Base-by-base conservation (phyloP, 1,140 invertebrate species). In the Bicyclus anynana region DNA sequence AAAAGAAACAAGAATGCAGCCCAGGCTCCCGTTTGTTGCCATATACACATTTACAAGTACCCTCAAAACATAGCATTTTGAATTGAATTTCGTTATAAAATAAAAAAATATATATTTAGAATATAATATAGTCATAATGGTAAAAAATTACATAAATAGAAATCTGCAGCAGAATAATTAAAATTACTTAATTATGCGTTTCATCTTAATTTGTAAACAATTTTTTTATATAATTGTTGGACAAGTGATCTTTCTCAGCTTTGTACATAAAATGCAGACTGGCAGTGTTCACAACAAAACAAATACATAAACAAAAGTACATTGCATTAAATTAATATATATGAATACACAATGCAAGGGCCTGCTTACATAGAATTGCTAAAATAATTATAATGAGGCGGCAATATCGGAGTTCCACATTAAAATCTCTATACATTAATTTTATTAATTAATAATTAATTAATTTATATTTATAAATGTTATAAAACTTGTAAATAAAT, bases 331-430 rank as follows among this genome's bases (percentile, higher is more conserved):
- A 59, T 44, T 59, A 67, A 17, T 65, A 60, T 20, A 64, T 38
- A 48, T 26, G 16, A 23, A 51, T 62, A 66, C 52, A 59, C 40
- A 69, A 67, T 77, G 72, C 75, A 74, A 85, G 77, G 70, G 62
- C 75, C 74, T 62, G 77, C 75, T 72, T 69, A 77, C 68, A 74
- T 71, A 66, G 68, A 61, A 65, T 55, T 58, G 55, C 53, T 59
- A 54, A 44, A 59, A 47, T 60, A 56, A 49, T 52, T 57, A 62
- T 59, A 54, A 50, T 48, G 40, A 65, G 12, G 49, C 58, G 53
- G 57, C 66, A 70, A 70, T 67, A 62, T 69, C 71, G 55, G 53
- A 54, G 69, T 74, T 80, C 78, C 80, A 81, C 75, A 72, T 77
- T 65, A 71, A 68, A 56, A 69, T 50, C 23, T 17, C 42, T 57